Evolutionary conservation across 2,797 vertebrate genomes (phyloP), one percentile per base, ranked within the genome.

Genomic region (Aplochiton taeniatus): DNA sequence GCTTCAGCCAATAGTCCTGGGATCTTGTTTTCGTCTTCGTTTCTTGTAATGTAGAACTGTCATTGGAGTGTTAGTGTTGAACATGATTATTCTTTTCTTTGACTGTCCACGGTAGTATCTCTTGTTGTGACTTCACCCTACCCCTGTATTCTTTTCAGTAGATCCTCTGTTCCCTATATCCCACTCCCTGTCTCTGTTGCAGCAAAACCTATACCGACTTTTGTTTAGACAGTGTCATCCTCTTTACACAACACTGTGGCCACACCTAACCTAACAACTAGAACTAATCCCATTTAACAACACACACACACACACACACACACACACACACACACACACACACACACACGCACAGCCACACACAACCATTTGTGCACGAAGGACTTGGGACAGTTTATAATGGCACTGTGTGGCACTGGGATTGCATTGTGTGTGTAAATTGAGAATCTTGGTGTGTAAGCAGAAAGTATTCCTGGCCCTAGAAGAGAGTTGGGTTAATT

Each of bases 1-100:
- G 82, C 45, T 81, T 79, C 61, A 67, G 55, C 76, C 62, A 81
- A 66, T 80, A 67, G 42, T 46, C 57, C 45, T 11, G 9, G 16
- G 11, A 16, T 59, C 31, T 46, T 46, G n/a, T 18, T 59, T 9
- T 14, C 17, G 45, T 18, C 17, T 14, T 9, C 9, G n/a, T 6
- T 10, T 14, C n/a, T 17, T 51, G n/a, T n/a, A 9, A n/a, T 8
- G 11, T 20, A 11, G 8, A 17, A 0, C 4, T 53, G 11, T 53
- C 17, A n/a, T n/a, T n/a, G n/a, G n/a, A 31, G 31, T 31, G 31
- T 31, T 31, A 31, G 31, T 31, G 31, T 31, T 31, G 31, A 3
- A 31, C 6, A 53, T 20, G 17, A 9, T 18, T 53, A 18, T 10
- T 9, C 18, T 17, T 18, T 31, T 31, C 31, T 31, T 31, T 31